Conservation (phyloP, 2,888 invertebrate species). For the Lapara coniferarum region DNA sequence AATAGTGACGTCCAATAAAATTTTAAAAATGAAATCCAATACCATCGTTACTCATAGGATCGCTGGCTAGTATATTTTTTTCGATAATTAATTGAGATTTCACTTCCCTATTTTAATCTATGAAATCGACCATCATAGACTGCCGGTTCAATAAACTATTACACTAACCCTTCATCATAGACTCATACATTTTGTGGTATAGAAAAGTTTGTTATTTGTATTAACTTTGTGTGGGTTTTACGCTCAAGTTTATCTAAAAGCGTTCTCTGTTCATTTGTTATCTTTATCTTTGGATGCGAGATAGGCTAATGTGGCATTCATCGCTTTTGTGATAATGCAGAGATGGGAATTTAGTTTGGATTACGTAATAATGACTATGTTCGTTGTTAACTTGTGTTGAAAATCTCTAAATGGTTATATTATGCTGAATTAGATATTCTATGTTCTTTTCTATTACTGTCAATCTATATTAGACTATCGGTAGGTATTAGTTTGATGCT, state of each 20-base stretch:
- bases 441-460: too few species aligned
- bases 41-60: too few species aligned
- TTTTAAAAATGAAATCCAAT: too few species aligned
- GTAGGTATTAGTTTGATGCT: too few species aligned
- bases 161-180: not conserved
- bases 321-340: slow-evolving; percentile 11
- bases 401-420: not conserved
- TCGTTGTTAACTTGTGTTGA: not conserved
- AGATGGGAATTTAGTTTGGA: not conserved
- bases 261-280: slow-evolving; percentile 10
- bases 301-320: slow-evolving; percentile 15
- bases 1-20: too few species aligned
- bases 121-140: too few species aligned
- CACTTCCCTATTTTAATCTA: too few species aligned
- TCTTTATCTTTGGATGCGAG: slow-evolving; percentile 14
- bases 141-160: not conserved
- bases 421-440: not conserved
- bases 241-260: slow-evolving; percentile 11
- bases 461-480: too few species aligned
- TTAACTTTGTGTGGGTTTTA: not conserved
- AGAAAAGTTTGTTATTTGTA: slow-evolving; percentile 16
- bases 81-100: too few species aligned
- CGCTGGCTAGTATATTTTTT: too few species aligned
- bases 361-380: slow-evolving; percentile 7
- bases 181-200: not conserved